A percentile compares a stretch with the other conserved stretches of the same genome.
Evolutionary conservation across 1,140 invertebrate species (phyloP).

Genomic region (Triops longicaudatus): DNA sequence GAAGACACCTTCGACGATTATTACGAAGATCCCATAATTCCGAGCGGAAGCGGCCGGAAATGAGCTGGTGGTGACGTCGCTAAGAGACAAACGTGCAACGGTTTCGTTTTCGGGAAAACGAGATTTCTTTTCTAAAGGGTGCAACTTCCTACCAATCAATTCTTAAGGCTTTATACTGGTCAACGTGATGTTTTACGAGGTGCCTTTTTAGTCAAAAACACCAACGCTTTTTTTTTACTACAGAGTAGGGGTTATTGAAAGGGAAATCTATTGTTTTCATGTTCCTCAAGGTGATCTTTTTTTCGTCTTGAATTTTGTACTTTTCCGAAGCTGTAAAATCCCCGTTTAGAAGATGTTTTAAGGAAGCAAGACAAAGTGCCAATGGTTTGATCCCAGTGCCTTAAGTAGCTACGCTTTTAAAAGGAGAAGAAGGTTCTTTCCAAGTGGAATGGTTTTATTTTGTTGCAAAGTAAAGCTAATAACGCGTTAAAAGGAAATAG

Average conservation of each 20-base stretch:
- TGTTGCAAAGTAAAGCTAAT: neutral
- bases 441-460: neutral
- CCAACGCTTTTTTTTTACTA: neutral
- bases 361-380: neutral
- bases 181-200: neutral
- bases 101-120: too few relatives aligned
- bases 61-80: neutral
- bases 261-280: neutral
- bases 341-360: too few relatives aligned
- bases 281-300: neutral
- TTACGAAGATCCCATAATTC: neutral
- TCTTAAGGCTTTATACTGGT: slow-evolving; percentile 2
- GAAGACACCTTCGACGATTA: neutral
- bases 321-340: neutral
- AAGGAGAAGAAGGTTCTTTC: neutral
- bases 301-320: neutral
- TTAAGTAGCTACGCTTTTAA: neutral
- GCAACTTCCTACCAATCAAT: neutral
- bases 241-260: neutral
- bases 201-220: slow-evolving; percentile 5
- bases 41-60: neutral
- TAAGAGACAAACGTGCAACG: too few relatives aligned
- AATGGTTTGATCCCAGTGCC: neutral
- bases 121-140: neutral
- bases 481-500: neutral